These are phyloP conservation scores for Cathartes aura DNA, from an alignment of 2,113 vertebrate genomes.

Conservation along the genomic window DNA sequence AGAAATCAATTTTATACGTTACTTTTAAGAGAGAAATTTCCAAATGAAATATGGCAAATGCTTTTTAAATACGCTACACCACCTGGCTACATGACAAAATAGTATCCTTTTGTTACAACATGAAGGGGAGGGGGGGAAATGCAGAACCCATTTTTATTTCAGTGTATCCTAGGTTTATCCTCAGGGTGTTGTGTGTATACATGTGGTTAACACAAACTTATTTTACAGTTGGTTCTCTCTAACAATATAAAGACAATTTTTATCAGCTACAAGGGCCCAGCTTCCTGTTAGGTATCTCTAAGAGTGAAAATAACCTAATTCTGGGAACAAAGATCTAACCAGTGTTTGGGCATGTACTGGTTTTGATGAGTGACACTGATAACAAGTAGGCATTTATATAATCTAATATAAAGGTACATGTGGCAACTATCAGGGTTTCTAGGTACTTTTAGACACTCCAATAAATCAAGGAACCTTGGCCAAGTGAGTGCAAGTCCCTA, in stretches of 20 bases:
- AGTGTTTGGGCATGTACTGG: neutral
- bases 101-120: neutral
- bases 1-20: neutral
- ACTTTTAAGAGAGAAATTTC: neutral
- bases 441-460: neutral
- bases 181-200: neutral
- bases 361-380: neutral
- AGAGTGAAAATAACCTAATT: neutral
- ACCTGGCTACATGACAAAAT: neutral
- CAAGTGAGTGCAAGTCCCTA: neutral
- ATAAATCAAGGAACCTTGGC: neutral
- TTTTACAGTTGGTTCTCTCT: neutral
- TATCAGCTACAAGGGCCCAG: neutral
- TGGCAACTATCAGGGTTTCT: neutral
- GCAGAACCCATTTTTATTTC: neutral
- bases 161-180: neutral
- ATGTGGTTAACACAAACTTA: neutral
- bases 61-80: neutral
- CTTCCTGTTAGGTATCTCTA: neutral
- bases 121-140: rapidly evolving
- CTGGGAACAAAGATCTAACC: neutral
- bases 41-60: neutral
- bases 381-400: neutral
- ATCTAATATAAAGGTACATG: neutral
- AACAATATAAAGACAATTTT: neutral